Percentiles rank a stretch among this genome's conserved stretches.
phyloP scores from a whole-genome alignment of 2,888 invertebrate genomes.

The Druceiella hillmani region DNA sequence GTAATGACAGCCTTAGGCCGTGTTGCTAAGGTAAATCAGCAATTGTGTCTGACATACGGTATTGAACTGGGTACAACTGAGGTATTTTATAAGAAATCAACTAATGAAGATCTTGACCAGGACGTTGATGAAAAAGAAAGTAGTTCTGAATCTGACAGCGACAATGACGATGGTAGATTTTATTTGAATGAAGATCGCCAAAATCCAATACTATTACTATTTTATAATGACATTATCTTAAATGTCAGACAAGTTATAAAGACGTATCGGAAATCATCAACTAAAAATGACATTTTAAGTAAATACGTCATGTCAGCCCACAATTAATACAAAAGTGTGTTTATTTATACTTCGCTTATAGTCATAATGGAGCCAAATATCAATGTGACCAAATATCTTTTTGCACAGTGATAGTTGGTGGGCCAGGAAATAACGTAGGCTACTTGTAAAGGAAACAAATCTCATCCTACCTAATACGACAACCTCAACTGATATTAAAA shows the following conservation, averaged over 20 bases:
- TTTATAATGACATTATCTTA: not conserved
- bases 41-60: not conserved
- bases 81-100: conserved; percentile 1
- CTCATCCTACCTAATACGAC: no score
- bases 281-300: conserved; percentile 1
- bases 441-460: no score
- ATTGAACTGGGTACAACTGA: conserved; percentile 1
- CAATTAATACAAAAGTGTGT: no score
- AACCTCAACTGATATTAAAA: no score
- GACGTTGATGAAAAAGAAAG: not conserved
- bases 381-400: no score
- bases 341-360: no score
- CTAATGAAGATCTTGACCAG: not conserved
- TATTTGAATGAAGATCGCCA: not conserved
- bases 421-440: no score
- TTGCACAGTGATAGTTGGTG: no score
- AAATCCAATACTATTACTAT: not conserved
- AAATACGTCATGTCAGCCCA: no score
- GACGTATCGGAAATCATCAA: not conserved
- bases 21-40: not conserved
- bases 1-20: no score
- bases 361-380: no score
- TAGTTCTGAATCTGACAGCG: conserved; percentile 1
- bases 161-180: conserved; percentile 1
- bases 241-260: not conserved